Base-by-base conservation (phyloP, 1,140 invertebrate genomes). In the Scaptodrosophila lebanonensis region DNA sequence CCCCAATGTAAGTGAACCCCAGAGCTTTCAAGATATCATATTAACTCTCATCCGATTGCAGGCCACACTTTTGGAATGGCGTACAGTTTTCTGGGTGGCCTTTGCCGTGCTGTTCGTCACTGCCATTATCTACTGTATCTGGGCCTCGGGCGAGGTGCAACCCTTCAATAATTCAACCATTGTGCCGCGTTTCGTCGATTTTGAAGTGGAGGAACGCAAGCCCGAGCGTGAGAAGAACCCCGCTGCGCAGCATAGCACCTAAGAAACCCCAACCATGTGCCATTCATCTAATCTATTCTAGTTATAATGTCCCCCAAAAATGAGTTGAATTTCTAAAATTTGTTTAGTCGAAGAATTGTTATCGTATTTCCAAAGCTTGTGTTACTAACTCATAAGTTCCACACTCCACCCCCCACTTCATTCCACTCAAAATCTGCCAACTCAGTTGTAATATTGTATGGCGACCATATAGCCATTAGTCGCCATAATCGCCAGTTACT, bases 1-100 rank as follows among this genome's bases (percentile, higher is more conserved):
- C 36, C 90, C 90, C 68, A 89, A 94, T 86, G 92, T 93, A 88
- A 91, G 89, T 89, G 17, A 3, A 44, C 0, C 8, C 6, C 0
- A 0, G 0, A 1, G 0, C 42, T 33, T 36, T 66, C 48, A 58
- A 6, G 6, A 4, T 5, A 1, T 2, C 11, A 12, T 12, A 27
- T 18, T 22, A 7, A 18, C 16, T 20, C 29, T 4, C 8, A 13
- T 7, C 12, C 17, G 17, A 13, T 75, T 66, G n/a, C 87, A 95
- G 93, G 91, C 91, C 72, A 91, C 91, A 3, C 69, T 93, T n/a
- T 86, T 89, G 4, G 91, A 95, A 88, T 97, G 95, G 95, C 89
- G 93, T 48, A 83, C 90, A 2, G 94, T 96, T 1, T 96, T 96
- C 82, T 96, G 93, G 92, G 93, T 96, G 51, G 90, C 93, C 0